Evolutionary conservation across 2,888 invertebrate species (phyloP), one percentile per base, ranked within the genome.

Genomic region (Drosophila rellima): DNA sequence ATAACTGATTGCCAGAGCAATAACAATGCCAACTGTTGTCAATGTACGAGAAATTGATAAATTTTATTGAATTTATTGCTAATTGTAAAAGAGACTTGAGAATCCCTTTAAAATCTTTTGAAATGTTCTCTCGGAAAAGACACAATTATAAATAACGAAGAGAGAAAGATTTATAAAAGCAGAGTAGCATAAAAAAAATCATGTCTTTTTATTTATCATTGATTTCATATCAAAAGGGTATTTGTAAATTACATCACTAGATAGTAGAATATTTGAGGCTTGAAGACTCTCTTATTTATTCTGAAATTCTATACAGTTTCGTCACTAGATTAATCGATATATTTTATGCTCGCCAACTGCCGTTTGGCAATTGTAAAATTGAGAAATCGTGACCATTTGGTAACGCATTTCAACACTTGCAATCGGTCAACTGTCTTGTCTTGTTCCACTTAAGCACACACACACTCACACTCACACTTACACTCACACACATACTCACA

Each of bases 391-490:
- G 56, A 67, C 15, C 23, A 52, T 56, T 68, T 67, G 67, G 59
- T 73, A 73, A 72, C 40, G 40, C 57, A 64, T 74, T 74, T 78
- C 57, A 79, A 60, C 79, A 78, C 59, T 74, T 79, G 48, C 70
- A 74, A 79, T 74, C 70, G 65, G 70, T 69, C 70, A 65, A 62
- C 61, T 37, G 44, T 77, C 74, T 70, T 45, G 56, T 57, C 61
- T 62, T 52, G 61, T 80, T 76, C 77, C 68, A 80, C 44, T 80
- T 74, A 20, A 39, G 42, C 59, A 45, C 40, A 45, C 47, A 17
- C 44, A n/a, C 57, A 51, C 40, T 39, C 37, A 52, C 40, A 40
- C 18, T n/a, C 45, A 31, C 37, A 39, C 15, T 37, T 17, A 62
- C 17, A 40, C 35, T n/a, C 35, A 29, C 29, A 17, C 7, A n/a